phyloP scores from a whole-genome alignment of 2,797 vertebrate genomes.

The Crenuchus spilurus region DNA sequence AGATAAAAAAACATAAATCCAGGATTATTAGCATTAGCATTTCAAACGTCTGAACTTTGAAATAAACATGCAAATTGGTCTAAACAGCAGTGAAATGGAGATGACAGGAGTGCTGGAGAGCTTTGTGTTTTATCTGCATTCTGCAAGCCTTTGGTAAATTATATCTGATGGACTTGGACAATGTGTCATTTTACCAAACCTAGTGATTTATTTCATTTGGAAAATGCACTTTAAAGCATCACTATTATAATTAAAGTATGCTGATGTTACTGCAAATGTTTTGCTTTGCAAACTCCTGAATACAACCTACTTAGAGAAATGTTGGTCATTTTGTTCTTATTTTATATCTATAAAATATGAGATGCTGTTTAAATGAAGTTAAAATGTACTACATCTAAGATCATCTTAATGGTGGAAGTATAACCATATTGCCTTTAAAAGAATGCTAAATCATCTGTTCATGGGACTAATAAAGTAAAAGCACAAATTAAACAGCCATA shows the following conservation, averaged over 20 bases:
- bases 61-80: constrained; percentile 67
- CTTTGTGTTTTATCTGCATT: constrained; percentile 63
- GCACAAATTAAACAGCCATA: too few relatives aligned
- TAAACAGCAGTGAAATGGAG: constrained; percentile 65
- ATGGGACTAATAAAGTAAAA: too few relatives aligned
- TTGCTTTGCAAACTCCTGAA: too few relatives aligned
- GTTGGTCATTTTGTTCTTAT: too few relatives aligned
- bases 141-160: constrained; percentile 17
- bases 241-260: background rate
- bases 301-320: too few relatives aligned
- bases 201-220: background rate
- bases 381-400: too few relatives aligned
- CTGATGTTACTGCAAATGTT: background rate
- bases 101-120: constrained; percentile 65
- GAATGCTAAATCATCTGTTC: too few relatives aligned
- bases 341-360: too few relatives aligned
- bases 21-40: constrained; percentile 69
- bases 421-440: too few relatives aligned
- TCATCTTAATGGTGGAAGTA: too few relatives aligned
- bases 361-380: too few relatives aligned
- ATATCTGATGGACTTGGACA: background rate
- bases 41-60: constrained; percentile 59
- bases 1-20: constrained; percentile 73
- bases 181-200: background rate
- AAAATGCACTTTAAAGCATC: background rate